Conservation (phyloP, 2,113 vertebrate species). For the Centropristis striata region DNA sequence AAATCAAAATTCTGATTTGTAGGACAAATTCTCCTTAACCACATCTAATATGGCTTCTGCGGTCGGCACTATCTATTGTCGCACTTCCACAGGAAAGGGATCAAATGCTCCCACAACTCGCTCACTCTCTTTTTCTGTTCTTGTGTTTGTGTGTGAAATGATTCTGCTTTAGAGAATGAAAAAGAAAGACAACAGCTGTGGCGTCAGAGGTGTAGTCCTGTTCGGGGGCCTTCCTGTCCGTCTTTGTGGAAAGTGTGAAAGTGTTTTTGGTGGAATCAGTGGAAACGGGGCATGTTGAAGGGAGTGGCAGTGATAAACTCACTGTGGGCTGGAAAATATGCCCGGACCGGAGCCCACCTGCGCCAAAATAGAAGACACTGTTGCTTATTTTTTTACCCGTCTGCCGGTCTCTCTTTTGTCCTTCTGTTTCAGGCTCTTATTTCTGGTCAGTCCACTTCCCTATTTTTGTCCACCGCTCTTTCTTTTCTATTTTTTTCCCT, state of each 20-base stretch:
- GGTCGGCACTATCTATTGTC: background rate
- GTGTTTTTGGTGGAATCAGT: slow-evolving; percentile 42
- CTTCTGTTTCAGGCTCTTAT: slow-evolving; percentile 29
- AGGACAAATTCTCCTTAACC: too few species aligned
- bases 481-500: slow-evolving; percentile 17
- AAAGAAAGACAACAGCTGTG: slow-evolving; percentile 15
- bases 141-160: background rate
- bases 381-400: background rate
- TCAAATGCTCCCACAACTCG: background rate
- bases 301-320: slow-evolving; percentile 59
- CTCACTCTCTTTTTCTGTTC: background rate
- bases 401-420: slow-evolving; percentile 41
- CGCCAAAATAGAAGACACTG: slow-evolving; percentile 44
- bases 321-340: slow-evolving; percentile 67
- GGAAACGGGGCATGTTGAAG: slow-evolving; percentile 57
- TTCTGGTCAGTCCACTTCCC: slow-evolving; percentile 46
- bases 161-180: background rate
- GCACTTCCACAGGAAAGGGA: background rate
- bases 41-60: background rate
- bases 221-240: slow-evolving; percentile 22
- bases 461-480: slow-evolving; percentile 34
- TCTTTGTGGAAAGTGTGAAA: slow-evolving; percentile 43
- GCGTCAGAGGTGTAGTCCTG: background rate
- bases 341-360: slow-evolving; percentile 40
- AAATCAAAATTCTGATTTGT: too few species aligned